Conservation (phyloP, 2,797 vertebrate species). For the Scyliorhinus canicula region DNA sequence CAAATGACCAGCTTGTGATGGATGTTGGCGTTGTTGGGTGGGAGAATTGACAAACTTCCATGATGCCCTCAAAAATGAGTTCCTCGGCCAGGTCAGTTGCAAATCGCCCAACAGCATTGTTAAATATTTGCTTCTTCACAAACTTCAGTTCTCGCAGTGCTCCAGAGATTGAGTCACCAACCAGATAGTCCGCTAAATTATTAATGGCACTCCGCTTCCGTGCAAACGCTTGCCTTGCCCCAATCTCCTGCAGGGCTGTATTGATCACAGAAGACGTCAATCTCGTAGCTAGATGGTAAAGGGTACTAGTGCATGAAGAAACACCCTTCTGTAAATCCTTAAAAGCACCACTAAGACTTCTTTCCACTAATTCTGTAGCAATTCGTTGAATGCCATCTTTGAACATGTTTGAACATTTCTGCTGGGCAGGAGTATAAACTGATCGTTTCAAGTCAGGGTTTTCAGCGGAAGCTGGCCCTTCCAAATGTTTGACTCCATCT, state of each 20-base stretch:
- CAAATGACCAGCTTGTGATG: conserved; percentile 58
- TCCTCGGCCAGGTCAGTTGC: conserved; percentile 91
- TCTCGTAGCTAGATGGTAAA: conserved; percentile 84
- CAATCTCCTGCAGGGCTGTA: conserved; percentile 94
- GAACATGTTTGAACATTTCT: conserved; percentile 60
- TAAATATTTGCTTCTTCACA: conserved; percentile 89
- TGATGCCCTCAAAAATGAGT: conserved; percentile 93
- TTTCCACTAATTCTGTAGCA: conserved; percentile 86
- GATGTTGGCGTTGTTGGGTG: conserved; percentile 76
- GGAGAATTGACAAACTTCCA: conserved; percentile 98
- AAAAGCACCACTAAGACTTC: conserved; percentile 85
- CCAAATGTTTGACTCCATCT: conserved; percentile 62
- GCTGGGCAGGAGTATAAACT: background rate
- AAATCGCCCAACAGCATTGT: conserved; percentile 76
- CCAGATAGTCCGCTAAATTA: conserved; percentile 80
- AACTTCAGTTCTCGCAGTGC: conserved; percentile 82
- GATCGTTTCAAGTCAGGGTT: background rate
- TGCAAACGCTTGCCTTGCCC: conserved; percentile 75
- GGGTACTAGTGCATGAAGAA: conserved; percentile 81
- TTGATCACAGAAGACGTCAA: conserved; percentile 91
- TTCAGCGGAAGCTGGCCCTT: conserved; percentile 57
- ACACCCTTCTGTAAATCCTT: conserved; percentile 91
- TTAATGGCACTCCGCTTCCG: conserved; percentile 82
- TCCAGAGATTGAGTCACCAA: conserved; percentile 80
- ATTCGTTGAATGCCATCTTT: conserved; percentile 89